Evolutionary conservation across 2,797 vertebrate species (phyloP).

Genomic region (Arrhamphus sclerolepis): DNA sequence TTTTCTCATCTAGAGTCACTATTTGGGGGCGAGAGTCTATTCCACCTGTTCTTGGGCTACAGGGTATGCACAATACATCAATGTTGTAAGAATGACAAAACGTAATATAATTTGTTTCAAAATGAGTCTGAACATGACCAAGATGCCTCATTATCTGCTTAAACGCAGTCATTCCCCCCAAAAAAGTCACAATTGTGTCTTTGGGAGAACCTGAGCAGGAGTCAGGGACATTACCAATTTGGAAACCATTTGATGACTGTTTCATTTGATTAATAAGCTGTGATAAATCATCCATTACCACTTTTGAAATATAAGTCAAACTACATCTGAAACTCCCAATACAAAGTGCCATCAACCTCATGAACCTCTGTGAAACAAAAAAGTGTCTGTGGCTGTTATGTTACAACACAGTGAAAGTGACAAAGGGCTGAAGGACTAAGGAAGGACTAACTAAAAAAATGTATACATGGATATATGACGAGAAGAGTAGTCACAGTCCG

Average conservation of each 20-base stretch:
- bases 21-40: too few relatives aligned
- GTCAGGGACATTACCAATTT: not conserved
- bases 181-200: too few relatives aligned
- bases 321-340: conserved; percentile 49
- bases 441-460: conserved; percentile 4
- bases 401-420: conserved; percentile 14
- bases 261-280: conserved; percentile 21
- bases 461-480: conserved; percentile 5
- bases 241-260: conserved; percentile 24
- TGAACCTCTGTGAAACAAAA: conserved; percentile 30
- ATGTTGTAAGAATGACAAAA: too few relatives aligned
- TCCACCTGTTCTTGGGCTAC: too few relatives aligned
- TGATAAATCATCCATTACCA: conserved; percentile 40
- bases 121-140: too few relatives aligned
- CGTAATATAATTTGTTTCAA: too few relatives aligned
- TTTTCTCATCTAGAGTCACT: too few relatives aligned
- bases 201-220: too few relatives aligned
- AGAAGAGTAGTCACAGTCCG: conserved; percentile 31
- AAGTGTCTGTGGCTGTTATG: too few relatives aligned
- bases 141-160: too few relatives aligned
- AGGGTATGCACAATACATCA: too few relatives aligned
- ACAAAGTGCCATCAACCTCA: conserved; percentile 47
- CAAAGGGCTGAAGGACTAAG: conserved; percentile 6
- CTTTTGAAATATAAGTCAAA: conserved; percentile 35
- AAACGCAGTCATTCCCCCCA: too few relatives aligned